Evolutionary conservation across 2,888 invertebrate genomes (phyloP).

Genomic region (Megamerina dolium): DNA sequence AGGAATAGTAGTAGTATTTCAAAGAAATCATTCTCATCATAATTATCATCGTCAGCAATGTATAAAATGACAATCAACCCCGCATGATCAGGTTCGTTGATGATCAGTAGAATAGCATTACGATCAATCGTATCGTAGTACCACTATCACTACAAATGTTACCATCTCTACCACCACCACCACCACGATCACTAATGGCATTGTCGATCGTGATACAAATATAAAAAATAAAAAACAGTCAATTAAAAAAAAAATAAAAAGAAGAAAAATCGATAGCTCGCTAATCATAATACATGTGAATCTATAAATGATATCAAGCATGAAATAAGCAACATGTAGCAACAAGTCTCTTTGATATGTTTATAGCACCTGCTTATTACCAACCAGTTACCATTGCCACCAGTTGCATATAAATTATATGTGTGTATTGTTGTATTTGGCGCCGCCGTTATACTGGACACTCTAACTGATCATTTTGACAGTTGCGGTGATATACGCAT

Average conservation of each 20-base stretch:
- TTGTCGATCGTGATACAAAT: too few species aligned
- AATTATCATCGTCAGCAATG: background rate
- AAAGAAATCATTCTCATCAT: background rate
- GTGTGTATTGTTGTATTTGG: too few species aligned
- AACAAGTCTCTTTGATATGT: too few species aligned
- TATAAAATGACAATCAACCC: background rate
- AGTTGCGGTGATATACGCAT: background rate
- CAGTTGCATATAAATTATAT: too few species aligned
- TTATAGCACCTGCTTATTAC: too few species aligned
- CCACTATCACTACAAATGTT: background rate
- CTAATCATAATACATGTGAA: conserved; percentile 11
- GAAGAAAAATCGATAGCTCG: conserved; percentile 9
- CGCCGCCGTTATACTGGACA: background rate
- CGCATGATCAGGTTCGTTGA: too few species aligned
- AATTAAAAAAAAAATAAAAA: background rate
- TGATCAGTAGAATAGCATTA: too few species aligned
- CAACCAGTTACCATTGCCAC: too few species aligned
- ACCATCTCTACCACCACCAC: background rate
- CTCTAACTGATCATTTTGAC: background rate
- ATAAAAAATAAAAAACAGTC: too few species aligned
- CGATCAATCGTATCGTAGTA: too few species aligned
- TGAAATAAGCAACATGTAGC: too few species aligned
- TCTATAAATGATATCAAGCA: conserved; percentile 18
- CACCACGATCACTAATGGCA: too few species aligned
- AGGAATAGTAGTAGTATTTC: background rate